Conservation (phyloP, 2,113 vertebrate genomes). For the Psilopsiagon aymara region DNA sequence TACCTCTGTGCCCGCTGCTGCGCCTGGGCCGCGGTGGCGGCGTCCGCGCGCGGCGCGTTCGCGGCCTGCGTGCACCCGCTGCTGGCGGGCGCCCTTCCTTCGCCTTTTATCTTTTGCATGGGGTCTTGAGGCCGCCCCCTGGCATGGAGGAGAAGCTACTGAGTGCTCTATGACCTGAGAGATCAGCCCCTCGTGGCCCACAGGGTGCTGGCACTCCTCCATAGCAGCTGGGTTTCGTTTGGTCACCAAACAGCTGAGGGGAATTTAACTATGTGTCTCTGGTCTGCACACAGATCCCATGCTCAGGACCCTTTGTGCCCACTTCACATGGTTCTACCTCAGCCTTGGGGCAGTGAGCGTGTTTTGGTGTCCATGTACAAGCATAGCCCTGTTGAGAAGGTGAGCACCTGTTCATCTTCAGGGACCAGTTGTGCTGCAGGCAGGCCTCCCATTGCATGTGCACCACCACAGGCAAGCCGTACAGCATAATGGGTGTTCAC, state of each 20-base stretch:
- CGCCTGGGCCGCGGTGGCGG: not conserved
- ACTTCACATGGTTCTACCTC: rapidly evolving
- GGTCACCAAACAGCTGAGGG: not conserved
- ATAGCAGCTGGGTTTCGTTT: rapidly evolving
- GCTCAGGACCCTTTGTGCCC: rapidly evolving
- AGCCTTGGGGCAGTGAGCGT: too few species aligned
- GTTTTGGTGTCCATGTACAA: rapidly evolving
- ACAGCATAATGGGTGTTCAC: rapidly evolving
- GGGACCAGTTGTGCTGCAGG: not conserved
- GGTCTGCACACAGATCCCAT: rapidly evolving
- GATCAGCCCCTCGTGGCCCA: rapidly evolving
- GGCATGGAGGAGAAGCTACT: not conserved
- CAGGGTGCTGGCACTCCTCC: rapidly evolving
- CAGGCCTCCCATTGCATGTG: rapidly evolving
- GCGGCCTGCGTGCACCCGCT: rapidly evolving
- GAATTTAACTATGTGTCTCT: rapidly evolving
- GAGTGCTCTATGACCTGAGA: not conserved
- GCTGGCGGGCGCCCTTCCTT: rapidly evolving
- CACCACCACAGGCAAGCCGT: rapidly evolving
- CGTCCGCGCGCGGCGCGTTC: rapidly evolving
- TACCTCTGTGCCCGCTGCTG: not conserved
- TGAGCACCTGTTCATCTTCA: rapidly evolving
- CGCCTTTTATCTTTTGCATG: not conserved
- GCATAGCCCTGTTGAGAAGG: rapidly evolving
- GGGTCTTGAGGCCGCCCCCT: not conserved